Conservation (phyloP, 2,797 vertebrate species). For the Tadarida brasiliensis region DNA sequence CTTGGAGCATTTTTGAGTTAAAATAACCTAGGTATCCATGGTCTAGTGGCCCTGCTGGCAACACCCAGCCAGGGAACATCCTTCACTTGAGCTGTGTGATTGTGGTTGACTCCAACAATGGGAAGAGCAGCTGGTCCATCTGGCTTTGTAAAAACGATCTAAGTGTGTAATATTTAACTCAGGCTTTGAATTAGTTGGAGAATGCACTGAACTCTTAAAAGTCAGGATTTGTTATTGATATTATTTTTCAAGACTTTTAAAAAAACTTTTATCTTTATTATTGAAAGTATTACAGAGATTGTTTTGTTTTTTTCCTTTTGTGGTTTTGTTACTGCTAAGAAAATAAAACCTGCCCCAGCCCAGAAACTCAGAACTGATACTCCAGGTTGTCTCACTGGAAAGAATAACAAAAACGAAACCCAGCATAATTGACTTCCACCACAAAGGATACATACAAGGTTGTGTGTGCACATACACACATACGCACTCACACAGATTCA, state of each 20-base stretch:
- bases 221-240: slow-evolving; percentile 42
- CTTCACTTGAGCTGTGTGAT: not conserved
- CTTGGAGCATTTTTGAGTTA: not conserved
- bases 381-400: slow-evolving; percentile 72
- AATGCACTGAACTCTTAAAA: not conserved
- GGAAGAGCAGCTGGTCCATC: not conserved
- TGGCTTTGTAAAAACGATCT: not conserved
- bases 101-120: not conserved
- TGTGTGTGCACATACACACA: not conserved
- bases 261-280: too few relatives aligned
- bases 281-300: not conserved
- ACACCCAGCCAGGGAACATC: slow-evolving; percentile 9
- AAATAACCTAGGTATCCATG: not conserved
- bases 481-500: not conserved
- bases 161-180: slow-evolving; percentile 19
- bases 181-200: slow-evolving; percentile 20
- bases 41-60: not conserved
- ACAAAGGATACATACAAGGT: slow-evolving; percentile 55
- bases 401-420: slow-evolving; percentile 80
- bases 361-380: slow-evolving; percentile 70
- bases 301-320: slow-evolving; percentile 62
- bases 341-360: slow-evolving; percentile 56
- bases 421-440: slow-evolving; percentile 47
- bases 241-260: slow-evolving; percentile 64
- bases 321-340: slow-evolving; percentile 69